Percentiles rank a stretch among this genome's conserved stretches.
phyloP scores from a whole-genome alignment of 2,113 vertebrate species.

The Steatornis caripensis region DNA sequence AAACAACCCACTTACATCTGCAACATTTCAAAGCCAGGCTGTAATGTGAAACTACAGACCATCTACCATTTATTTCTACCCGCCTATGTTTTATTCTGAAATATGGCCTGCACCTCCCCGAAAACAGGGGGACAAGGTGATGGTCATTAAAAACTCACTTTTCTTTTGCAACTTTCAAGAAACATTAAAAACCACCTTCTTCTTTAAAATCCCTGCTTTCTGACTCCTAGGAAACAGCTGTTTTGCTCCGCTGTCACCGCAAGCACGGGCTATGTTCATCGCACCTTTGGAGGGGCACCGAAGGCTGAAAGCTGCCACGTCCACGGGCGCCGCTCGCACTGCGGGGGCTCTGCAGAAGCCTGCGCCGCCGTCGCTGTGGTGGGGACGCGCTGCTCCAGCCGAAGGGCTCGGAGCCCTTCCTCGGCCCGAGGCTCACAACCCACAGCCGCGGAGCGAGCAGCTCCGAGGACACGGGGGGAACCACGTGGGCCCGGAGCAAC shows the following conservation, averaged over 20 bases:
- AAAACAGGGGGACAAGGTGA: neutral
- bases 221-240: neutral
- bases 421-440: neutral
- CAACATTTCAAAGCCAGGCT: neutral
- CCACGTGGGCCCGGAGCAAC: too few relatives aligned
- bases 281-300: neutral
- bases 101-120: neutral
- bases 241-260: neutral
- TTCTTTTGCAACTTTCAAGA: neutral
- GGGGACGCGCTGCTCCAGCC: neutral
- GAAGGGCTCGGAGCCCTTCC: too few relatives aligned
- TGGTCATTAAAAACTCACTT: neutral
- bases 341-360: neutral
- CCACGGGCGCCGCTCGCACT: accelerated
- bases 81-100: neutral
- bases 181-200: neutral
- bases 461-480: too few relatives aligned
- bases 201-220: neutral
- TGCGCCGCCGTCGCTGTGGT: accelerated
- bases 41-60: neutral
- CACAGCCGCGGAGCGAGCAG: neutral
- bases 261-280: too few relatives aligned
- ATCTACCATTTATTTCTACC: neutral
- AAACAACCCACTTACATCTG: neutral
- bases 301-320: neutral